Conservation (phyloP, 2,797 vertebrate species). For the Apogon talboti region DNA sequence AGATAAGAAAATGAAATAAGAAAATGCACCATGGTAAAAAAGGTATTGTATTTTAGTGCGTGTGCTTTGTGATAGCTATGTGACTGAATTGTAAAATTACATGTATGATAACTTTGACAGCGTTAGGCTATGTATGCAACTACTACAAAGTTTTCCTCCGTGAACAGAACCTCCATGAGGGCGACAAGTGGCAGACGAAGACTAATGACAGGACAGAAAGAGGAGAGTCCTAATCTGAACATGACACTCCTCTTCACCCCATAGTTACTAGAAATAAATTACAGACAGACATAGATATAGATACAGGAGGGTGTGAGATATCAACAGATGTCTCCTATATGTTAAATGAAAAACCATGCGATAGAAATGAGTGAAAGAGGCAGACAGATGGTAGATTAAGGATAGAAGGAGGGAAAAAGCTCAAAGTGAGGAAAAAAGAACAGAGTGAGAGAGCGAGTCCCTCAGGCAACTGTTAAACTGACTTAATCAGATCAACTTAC, state of each 20-base stretch:
- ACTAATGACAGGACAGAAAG: slow-evolving; percentile 16
- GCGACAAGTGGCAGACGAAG: background rate
- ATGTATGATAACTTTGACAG: too few relatives aligned
- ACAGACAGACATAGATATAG: background rate
- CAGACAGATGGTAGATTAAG: slow-evolving; percentile 8
- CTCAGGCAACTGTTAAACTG: slow-evolving; percentile 66
- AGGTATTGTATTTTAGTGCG: too few relatives aligned
- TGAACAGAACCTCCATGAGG: background rate
- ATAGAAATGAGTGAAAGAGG: background rate
- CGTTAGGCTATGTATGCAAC: background rate
- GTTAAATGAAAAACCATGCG: background rate
- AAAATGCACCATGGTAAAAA: too few relatives aligned
- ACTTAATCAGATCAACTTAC: slow-evolving; percentile 79
- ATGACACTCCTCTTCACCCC: slow-evolving; percentile 10
- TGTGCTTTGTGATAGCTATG: too few relatives aligned
- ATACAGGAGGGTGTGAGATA: background rate
- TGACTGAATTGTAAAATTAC: background rate
- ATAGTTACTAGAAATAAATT: slow-evolving; percentile 32
- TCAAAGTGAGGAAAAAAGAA: background rate
- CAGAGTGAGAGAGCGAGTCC: background rate
- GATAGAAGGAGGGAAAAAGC: background rate
- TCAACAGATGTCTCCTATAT: background rate
- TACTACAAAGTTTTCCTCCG: background rate
- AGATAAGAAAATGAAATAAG: background rate
- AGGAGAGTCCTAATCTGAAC: slow-evolving; percentile 19